These are phyloP conservation scores for Neria commutata DNA, from an alignment of 2,888 invertebrate species.

Conservation along the genomic window DNA sequence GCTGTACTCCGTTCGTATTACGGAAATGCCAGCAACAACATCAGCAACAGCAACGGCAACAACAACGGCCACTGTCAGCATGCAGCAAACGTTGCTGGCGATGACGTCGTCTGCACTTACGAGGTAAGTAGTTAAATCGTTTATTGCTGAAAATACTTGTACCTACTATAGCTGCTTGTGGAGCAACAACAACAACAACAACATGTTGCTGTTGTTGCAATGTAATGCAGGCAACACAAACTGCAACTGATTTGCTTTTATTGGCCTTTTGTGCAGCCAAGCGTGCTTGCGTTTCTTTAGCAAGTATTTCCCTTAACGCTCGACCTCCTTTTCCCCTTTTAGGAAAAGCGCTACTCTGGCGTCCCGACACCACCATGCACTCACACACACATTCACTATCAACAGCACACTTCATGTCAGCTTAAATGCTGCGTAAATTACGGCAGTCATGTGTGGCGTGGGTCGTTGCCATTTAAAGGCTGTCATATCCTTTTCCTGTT, in stretches of 20 bases:
- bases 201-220: slow-evolving; percentile 15
- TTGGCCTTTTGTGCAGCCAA: slow-evolving; percentile 51
- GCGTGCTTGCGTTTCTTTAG: too few relatives aligned
- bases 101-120: slow-evolving; percentile 55
- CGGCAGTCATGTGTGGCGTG: too few relatives aligned
- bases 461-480: too few relatives aligned
- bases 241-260: slow-evolving; percentile 29
- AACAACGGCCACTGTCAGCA: slow-evolving; percentile 15
- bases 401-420: too few relatives aligned
- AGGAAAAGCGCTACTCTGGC: too few relatives aligned
- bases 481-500: too few relatives aligned
- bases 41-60: slow-evolving; percentile 21
- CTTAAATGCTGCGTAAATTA: too few relatives aligned
- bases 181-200: not conserved
- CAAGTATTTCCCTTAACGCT: too few relatives aligned
- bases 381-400: slow-evolving; percentile 6
- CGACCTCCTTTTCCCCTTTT: too few relatives aligned
- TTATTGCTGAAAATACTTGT: too few relatives aligned
- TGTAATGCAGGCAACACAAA: not conserved
- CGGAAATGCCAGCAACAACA: slow-evolving; percentile 46
- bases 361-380: slow-evolving; percentile 9
- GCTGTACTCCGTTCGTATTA: slow-evolving; percentile 55
- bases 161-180: too few relatives aligned
- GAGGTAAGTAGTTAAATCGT: slow-evolving; percentile 57
- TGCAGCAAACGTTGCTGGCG: slow-evolving; percentile 31